Percentiles rank a stretch among this genome's conserved stretches.
Conservation (phyloP, 2,113 vertebrate species). For the Eudyptes chrysolophus region DNA sequence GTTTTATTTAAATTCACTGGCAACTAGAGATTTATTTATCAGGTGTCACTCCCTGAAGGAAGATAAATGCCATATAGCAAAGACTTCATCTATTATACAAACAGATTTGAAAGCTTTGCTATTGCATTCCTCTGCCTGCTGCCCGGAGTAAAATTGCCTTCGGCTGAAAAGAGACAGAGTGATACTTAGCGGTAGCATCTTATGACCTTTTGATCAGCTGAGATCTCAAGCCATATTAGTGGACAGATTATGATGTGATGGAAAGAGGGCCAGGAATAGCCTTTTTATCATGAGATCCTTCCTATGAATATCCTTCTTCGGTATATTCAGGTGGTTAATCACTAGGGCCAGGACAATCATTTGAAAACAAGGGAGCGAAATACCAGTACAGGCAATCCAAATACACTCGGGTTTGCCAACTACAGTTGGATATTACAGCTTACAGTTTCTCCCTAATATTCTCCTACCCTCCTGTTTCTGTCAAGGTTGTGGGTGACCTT, state of each 20-base stretch:
- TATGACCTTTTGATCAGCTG: constrained; percentile 60
- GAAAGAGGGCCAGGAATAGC: constrained; percentile 52
- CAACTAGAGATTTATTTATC: constrained; percentile 43
- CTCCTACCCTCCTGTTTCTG: neutral
- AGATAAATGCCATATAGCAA: neutral
- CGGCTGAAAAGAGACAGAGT: neutral
- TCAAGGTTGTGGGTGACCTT: neutral
- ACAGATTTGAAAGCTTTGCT: neutral
- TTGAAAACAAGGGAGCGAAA: neutral
- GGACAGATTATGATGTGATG: constrained; percentile 61
- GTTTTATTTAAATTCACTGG: constrained; percentile 34
- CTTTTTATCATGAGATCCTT: constrained; percentile 30
- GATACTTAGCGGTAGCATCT: constrained; percentile 21
- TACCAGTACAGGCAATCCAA: neutral
- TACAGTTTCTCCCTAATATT: neutral
- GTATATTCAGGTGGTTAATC: constrained; percentile 7
- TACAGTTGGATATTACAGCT: neutral
- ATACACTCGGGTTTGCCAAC: neutral
- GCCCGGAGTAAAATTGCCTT: neutral
- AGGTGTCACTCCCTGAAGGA: constrained; percentile 32
- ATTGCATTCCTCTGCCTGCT: neutral
- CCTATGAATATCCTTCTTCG: neutral
- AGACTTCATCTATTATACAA: constrained; percentile 24
- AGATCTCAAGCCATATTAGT: constrained; percentile 57
- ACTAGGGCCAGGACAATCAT: neutral